These are phyloP conservation scores for Tineola bisselliella DNA, from an alignment of 2,888 invertebrate genomes.

Conservation along the genomic window DNA sequence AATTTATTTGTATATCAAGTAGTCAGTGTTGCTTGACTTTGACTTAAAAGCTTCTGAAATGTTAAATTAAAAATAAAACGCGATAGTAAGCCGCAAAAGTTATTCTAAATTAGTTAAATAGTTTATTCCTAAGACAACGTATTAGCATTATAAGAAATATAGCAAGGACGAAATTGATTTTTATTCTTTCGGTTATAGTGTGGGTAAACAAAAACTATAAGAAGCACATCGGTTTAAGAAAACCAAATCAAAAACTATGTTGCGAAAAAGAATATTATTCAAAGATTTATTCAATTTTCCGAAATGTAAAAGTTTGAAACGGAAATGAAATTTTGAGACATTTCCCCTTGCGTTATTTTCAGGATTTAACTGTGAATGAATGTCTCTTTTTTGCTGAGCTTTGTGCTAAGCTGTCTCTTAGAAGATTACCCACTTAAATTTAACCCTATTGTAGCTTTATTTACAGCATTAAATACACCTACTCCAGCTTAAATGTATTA, in stretches of 20 bases:
- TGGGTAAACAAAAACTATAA: no score
- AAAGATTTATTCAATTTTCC: background rate
- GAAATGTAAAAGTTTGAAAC: background rate
- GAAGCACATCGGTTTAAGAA: background rate
- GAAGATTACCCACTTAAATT: background rate
- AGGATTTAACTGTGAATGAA: background rate
- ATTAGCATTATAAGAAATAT: no score
- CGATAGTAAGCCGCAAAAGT: no score
- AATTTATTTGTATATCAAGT: no score
- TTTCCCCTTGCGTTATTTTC: background rate
- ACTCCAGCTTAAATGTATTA: background rate
- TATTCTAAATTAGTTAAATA: no score
- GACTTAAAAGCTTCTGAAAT: no score
- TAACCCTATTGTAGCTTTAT: background rate
- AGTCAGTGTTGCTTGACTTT: no score
- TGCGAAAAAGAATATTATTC: no score
- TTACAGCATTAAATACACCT: background rate
- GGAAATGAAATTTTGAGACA: background rate
- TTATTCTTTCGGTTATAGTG: no score
- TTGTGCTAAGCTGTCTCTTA: background rate
- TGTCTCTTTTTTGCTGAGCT: constrained; percentile 6
- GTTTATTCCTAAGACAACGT: no score
- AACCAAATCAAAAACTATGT: background rate
- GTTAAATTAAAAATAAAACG: no score
- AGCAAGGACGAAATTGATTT: no score